Conservation (phyloP, 2,888 invertebrate species). For the Furcula furcula region DNA sequence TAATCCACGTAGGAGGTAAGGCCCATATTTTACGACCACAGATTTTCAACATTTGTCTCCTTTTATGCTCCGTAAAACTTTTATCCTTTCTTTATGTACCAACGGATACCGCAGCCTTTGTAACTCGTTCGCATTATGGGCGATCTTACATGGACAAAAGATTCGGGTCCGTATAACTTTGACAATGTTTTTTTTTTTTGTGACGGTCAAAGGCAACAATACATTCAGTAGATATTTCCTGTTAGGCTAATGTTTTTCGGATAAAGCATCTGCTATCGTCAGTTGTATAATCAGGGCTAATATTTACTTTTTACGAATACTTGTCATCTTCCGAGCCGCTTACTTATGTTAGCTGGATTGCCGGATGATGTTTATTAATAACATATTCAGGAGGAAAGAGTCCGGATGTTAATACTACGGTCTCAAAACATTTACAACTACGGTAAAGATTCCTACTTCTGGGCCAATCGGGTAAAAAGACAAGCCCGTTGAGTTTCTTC, state of each 20-base stretch:
- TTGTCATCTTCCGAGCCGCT: too few relatives aligned
- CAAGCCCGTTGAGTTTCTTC: too few relatives aligned
- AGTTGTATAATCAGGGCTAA: too few relatives aligned
- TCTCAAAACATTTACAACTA: too few relatives aligned
- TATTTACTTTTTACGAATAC: too few relatives aligned
- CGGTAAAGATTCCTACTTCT: too few relatives aligned
- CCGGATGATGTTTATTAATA: too few relatives aligned
- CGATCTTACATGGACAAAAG: constrained; percentile 28
- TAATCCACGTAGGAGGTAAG: constrained; percentile 34
- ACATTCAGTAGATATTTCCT: not conserved
- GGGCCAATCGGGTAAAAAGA: too few relatives aligned
- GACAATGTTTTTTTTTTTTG: constrained; percentile 3
- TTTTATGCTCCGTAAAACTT: constrained; percentile 67
- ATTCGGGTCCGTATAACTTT: constrained; percentile 6
- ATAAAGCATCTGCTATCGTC: not conserved
- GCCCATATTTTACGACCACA: constrained; percentile 54
- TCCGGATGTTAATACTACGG: too few relatives aligned
- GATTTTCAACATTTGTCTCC: constrained; percentile 63
- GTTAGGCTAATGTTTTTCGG: not conserved
- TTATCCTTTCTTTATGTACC: constrained; percentile 51
- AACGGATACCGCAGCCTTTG: constrained; percentile 42
- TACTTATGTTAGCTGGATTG: too few relatives aligned
- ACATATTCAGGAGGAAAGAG: too few relatives aligned
- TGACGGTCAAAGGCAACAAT: constrained; percentile 5
- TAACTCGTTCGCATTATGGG: constrained; percentile 33